phyloP scores from a whole-genome alignment of 2,797 vertebrate species.

The Sternotherus odoratus region DNA sequence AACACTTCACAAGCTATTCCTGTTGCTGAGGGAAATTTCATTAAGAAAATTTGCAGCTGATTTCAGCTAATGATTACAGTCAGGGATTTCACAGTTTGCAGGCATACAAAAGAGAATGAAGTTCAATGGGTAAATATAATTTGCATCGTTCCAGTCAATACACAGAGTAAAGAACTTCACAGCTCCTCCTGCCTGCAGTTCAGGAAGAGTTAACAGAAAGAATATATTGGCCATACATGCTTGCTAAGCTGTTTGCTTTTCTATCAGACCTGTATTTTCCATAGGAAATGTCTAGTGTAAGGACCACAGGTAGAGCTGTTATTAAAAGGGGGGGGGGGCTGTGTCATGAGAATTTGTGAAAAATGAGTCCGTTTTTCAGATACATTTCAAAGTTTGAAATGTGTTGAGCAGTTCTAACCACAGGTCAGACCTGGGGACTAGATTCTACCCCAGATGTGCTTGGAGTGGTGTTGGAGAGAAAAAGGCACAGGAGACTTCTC shows the following conservation, averaged over 20 bases:
- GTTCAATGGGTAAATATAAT: background rate
- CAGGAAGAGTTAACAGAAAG: background rate
- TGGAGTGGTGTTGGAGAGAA: background rate
- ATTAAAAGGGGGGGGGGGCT: background rate
- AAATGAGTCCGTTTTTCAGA: background rate
- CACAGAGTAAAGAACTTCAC: background rate
- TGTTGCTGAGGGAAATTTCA: background rate
- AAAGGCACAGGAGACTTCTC: background rate
- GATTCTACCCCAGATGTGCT: background rate
- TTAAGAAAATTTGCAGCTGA: background rate
- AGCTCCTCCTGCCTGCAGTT: background rate
- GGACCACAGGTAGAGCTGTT: background rate
- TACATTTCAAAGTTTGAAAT: background rate
- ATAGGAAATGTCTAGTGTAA: background rate
- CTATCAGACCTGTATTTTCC: background rate
- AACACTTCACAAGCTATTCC: background rate
- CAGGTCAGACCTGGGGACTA: background rate
- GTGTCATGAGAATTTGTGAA: background rate
- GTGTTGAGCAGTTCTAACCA: background rate
- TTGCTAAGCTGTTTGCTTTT: background rate
- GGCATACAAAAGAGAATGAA: background rate
- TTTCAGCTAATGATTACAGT: background rate
- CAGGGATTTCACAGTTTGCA: background rate
- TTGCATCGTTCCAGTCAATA: background rate
- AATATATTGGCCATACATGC: background rate